Base-by-base conservation (phyloP, 1,140 invertebrate species). In the Diprion similis region DNA sequence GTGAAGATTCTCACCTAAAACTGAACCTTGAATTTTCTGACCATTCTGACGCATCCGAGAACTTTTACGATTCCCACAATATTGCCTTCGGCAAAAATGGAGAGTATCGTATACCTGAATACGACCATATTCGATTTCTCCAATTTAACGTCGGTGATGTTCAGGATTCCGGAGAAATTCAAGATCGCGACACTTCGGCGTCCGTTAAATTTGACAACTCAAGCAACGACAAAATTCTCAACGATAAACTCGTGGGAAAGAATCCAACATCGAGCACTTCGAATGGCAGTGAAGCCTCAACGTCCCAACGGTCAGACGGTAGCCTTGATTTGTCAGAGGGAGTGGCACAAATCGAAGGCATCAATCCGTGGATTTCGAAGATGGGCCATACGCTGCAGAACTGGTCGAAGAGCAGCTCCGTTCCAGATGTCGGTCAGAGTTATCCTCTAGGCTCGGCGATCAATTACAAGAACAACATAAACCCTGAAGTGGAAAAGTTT, bases 401-500 rank as follows among this genome's bases (percentile, higher is more conserved):
- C 18, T 17, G 46, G 18, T 10, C n/a, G n/a, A 45, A 45, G 17
- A 11, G 10, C 7, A 7, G 10, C 10, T 47, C 69, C 18, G n/a
- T 15, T 17, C 9, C 9, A 8, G 51, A 59, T 59, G 0, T 15
- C n/a, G 51, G 10, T 6, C 17, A 15, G 66, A 68, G 15, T 18
- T 45, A 8, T 0, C 46, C 69, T 9, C 46, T 70, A 15, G 69
- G 46, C 15, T 45, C 18, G 0, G 69, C 69, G 3, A 70, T 70
- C 46, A 48, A 70, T 47, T 70, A 70, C 69, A 70, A 48, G 69
- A 70, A 70, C 46, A 70, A 17, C 17, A 47, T 70, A 11, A 70
- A 70, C 15, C 69, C 69, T 10, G 46, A 17, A 37, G 69, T 70
- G 9, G 69, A 70, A 47, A 70, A 70, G 46, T 70, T 70, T 15